Evolutionary conservation across 2,113 vertebrate genomes (phyloP).

Genomic region (Notiomystis cincta): DNA sequence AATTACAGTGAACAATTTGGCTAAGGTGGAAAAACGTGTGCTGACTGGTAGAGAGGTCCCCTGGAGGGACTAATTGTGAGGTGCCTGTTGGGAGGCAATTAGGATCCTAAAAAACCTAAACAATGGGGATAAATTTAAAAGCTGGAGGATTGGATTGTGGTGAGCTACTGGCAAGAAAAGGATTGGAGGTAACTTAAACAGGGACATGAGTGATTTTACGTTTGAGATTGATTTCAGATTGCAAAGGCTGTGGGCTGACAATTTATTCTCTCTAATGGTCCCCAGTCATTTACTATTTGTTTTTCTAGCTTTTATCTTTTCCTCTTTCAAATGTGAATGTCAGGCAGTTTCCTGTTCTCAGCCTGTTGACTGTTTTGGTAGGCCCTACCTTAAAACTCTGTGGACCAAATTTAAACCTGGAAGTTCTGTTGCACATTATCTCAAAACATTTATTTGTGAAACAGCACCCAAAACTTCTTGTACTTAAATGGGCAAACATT

Average conservation of each 20-base stretch:
- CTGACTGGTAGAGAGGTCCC: neutral
- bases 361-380: neutral
- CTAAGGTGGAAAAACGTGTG: neutral
- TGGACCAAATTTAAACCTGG: neutral
- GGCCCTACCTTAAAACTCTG: neutral
- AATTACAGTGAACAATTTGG: neutral
- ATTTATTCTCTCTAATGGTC: neutral
- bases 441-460: neutral
- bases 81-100: neutral
- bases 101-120: neutral
- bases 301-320: neutral
- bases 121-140: neutral
- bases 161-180: neutral
- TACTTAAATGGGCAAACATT: neutral
- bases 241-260: neutral
- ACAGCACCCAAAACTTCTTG: neutral
- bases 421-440: neutral
- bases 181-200: neutral
- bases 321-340: neutral
- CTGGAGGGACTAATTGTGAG: neutral
- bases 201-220: neutral
- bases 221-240: neutral
- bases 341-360: neutral
- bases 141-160: neutral
- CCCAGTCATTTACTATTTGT: neutral